Conservation (phyloP, 1,140 invertebrate species). For the Ptiloglossa arizonensis region DNA sequence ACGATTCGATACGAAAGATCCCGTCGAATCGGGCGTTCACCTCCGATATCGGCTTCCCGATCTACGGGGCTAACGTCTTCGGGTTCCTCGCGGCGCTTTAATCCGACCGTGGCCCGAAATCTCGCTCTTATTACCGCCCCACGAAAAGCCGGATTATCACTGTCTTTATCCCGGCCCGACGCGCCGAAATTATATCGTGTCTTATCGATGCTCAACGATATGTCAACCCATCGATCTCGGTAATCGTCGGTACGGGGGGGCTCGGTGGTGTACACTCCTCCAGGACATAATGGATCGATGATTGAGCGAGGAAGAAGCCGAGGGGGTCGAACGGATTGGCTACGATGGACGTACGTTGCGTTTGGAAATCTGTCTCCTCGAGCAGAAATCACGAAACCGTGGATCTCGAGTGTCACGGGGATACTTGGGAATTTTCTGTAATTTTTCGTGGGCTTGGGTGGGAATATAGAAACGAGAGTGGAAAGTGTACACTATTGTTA, state of each 20-base stretch:
- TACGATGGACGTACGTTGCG: no score
- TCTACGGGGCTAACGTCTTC: conserved; percentile 45
- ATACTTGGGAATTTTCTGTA: no score
- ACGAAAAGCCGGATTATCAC: conserved; percentile 58
- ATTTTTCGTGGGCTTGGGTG: no score
- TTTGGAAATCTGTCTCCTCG: no score
- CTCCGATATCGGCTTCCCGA: conserved; percentile 62
- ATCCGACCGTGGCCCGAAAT: conserved; percentile 37
- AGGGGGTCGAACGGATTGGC: no score
- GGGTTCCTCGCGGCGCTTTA: conserved; percentile 53
- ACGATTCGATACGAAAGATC: conserved; percentile 49
- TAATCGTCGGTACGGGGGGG: neutral
- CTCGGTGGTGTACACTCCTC: no score
- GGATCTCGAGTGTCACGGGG: no score
- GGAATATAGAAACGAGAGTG: no score
- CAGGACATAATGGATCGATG: neutral
- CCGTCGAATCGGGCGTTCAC: conserved; percentile 51
- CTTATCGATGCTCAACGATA: conserved; percentile 45
- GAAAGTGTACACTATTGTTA: no score
- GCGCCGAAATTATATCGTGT: conserved; percentile 53
- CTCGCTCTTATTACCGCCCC: conserved; percentile 51
- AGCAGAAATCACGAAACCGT: neutral
- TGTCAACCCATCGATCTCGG: conserved; percentile 53
- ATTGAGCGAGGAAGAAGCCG: neutral
- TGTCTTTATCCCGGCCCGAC: conserved; percentile 48